Evolutionary conservation across 2,797 vertebrate genomes (phyloP).

Genomic region (Falco columbarius): DNA sequence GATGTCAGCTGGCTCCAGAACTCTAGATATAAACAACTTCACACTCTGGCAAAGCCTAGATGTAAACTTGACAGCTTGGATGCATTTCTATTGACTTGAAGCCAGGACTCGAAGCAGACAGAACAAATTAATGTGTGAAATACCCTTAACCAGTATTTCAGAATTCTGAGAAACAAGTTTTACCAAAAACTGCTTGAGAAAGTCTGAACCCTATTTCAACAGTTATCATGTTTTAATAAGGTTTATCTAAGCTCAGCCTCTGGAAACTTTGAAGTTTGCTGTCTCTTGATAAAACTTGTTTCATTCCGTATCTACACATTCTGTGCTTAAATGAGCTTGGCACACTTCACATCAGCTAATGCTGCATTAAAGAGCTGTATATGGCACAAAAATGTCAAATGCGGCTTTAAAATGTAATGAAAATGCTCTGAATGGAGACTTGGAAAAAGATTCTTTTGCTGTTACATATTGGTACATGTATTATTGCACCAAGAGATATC

Average conservation of each 20-base stretch:
- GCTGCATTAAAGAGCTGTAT: slow-evolving; percentile 39
- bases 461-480: slow-evolving; percentile 52
- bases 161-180: slow-evolving; percentile 40
- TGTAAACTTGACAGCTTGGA: slow-evolving; percentile 71
- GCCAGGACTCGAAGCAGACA: slow-evolving; percentile 65
- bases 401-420: slow-evolving; percentile 60
- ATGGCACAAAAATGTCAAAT: slow-evolving; percentile 61
- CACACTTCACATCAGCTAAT: slow-evolving; percentile 35
- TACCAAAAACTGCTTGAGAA: slow-evolving; percentile 46
- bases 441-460: slow-evolving; percentile 57
- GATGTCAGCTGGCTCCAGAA: slow-evolving; percentile 67
- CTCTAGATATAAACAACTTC: slow-evolving; percentile 67
- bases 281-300: slow-evolving; percentile 44
- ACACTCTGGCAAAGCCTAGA: slow-evolving; percentile 68
- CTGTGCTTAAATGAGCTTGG: slow-evolving; percentile 28
- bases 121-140: slow-evolving; percentile 61
- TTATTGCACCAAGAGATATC: slow-evolving; percentile 72
- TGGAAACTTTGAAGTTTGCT: slow-evolving; percentile 53
- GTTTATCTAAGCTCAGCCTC: slow-evolving; percentile 55
- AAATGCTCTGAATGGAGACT: slow-evolving; percentile 65
- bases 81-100: slow-evolving; percentile 61
- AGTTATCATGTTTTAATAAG: slow-evolving; percentile 42
- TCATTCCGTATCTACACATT: slow-evolving; percentile 13
- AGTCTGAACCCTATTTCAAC: slow-evolving; percentile 17
- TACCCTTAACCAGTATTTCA: slow-evolving; percentile 40